Base-by-base conservation (phyloP, 2,113 vertebrate species). In the Callaeas wilsoni region DNA sequence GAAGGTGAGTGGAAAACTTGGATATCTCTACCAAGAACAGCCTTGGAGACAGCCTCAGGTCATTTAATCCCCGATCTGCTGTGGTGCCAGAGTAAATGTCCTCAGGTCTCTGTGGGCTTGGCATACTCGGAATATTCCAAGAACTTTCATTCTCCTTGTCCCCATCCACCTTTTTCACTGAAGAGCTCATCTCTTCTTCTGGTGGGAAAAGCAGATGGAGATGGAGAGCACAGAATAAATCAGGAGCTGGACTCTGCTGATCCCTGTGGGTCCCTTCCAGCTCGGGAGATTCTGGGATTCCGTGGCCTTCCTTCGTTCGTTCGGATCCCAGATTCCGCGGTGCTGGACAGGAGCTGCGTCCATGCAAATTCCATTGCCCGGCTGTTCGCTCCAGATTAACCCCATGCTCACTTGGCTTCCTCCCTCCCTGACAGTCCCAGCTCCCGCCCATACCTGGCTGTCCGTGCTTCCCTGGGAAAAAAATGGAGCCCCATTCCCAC, bases 121-220 rank as follows among this genome's bases (percentile, higher is more conserved):
- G 15, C 42, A 52, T 20, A 12, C 16, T 49, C 69, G 3, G 52
- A n/a, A 37, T 10, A 41, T 30, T 46, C 42, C 52, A 27, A 37
- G 56, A 32, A 32, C 32, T 59, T 68, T 8, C 18, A 3, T 33
- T 46, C 50, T 42, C 37, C 65, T 55, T 14, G 11, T 37, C 49
- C 6, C 7, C 46, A 3, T 37, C 75, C 4, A 2, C 26, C 33
- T 50, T 70, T 52, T 32, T 14, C 37, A 21, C 42, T 10, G 12
- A 68, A 21, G 6, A 69, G 17, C 22, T 55, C 35, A 1, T 12
- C 10, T 6, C 26, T 25, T 4, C 1, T 7, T 2, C 1, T 33
- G 39, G 27, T 27, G 26, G 22, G 47, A 21, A 20, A 10, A 42
- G 8, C 3, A 5, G 1, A 3, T 17, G 1, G 10, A 27, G 63